Evolutionary conservation across 2,113 vertebrate species (phyloP).

Genomic region (Entomyzon cyanotis): DNA sequence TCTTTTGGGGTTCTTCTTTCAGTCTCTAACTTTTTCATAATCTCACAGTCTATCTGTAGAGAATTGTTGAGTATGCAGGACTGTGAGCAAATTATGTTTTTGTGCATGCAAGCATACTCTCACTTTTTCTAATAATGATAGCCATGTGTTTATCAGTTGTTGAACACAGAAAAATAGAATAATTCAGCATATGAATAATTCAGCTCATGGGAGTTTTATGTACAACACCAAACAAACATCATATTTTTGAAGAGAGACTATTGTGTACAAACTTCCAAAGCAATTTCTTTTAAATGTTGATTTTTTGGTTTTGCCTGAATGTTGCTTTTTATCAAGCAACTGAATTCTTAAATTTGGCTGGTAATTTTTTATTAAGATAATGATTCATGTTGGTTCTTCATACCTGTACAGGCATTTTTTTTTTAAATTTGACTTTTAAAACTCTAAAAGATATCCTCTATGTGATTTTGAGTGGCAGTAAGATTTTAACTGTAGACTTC

Average conservation of each 20-base stretch:
- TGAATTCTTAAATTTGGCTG: background rate
- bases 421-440: background rate
- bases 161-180: background rate
- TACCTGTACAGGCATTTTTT: background rate
- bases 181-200: background rate
- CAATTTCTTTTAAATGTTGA: background rate
- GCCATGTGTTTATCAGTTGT: background rate
- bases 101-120: background rate
- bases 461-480: background rate
- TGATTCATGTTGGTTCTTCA: background rate
- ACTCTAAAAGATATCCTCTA: rapidly evolving
- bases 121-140: background rate
- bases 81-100: background rate
- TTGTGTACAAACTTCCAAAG: background rate
- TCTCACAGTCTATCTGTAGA: background rate
- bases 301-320: background rate
- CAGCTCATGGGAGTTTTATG: background rate
- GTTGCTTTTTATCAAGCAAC: background rate
- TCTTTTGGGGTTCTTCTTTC: background rate
- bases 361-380: background rate
- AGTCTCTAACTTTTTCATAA: background rate
- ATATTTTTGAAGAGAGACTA: background rate
- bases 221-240: background rate
- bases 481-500: background rate
- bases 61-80: background rate